A percentile compares a stretch with the other conserved stretches of the same genome.
phyloP scores from a whole-genome alignment of 2,888 invertebrate species.

The Himalopsyche japonica region DNA sequence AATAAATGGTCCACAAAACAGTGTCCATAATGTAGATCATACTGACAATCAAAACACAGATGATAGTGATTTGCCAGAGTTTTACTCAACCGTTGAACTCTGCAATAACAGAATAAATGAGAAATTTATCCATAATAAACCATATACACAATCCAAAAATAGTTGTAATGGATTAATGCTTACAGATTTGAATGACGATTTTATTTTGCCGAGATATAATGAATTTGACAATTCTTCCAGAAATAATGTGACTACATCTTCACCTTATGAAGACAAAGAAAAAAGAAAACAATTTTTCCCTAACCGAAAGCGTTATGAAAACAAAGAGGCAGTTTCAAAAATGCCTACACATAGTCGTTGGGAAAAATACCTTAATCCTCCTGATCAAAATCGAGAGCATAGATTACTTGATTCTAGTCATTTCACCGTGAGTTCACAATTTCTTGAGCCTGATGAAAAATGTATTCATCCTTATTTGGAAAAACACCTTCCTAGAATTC shows the following conservation, averaged over 20 bases:
- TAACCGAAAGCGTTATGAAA: background rate
- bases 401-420: background rate
- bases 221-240: background rate
- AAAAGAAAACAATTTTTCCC: background rate
- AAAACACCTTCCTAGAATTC: background rate
- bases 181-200: background rate
- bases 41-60: background rate
- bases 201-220: background rate
- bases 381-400: background rate
- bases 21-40: background rate
- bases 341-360: background rate
- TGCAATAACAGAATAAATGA: background rate
- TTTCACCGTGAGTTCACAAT: background rate
- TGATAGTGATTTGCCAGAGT: background rate
- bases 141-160: background rate
- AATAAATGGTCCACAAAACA: background rate
- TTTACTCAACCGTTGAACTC: background rate
- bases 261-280: background rate
- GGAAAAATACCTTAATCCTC: background rate
- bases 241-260: background rate
- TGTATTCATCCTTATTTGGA: background rate
- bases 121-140: background rate
- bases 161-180: background rate
- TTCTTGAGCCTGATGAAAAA: background rate
- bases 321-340: background rate